These are phyloP conservation scores for Holothuria leucospilota DNA, from an alignment of 53 echinoderm and acorn worm species.

Conservation along the genomic window DNA sequence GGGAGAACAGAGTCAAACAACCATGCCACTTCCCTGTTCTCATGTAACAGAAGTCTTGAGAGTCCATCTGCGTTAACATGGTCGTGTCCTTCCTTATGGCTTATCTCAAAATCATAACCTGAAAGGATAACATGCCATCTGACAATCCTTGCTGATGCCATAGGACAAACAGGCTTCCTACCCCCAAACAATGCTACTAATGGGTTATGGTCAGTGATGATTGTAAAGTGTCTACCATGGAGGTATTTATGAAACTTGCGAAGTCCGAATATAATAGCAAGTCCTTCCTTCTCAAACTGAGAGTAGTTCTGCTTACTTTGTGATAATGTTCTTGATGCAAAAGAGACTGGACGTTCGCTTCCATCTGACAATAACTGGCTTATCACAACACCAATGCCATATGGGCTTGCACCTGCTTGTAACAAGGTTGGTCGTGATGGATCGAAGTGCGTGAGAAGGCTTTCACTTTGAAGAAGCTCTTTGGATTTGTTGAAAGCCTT, in stretches of 20 bases:
- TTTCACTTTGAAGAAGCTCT: conserved; percentile 52
- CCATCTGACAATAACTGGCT: conserved; percentile 61
- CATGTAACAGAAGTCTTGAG: conserved; percentile 48
- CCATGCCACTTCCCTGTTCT: conserved; percentile 2
- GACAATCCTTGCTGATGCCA: conserved; percentile 53
- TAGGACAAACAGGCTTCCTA: conserved; percentile 39
- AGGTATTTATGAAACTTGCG: conserved; percentile 67
- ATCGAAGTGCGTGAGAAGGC: conserved; percentile 19
- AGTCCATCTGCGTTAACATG: conserved; percentile 69
- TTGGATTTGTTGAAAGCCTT: conserved; percentile 52
- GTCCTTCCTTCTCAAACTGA: conserved; percentile 65
- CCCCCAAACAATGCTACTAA: conserved; percentile 32
- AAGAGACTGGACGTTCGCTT: too few species aligned
- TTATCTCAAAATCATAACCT: conserved; percentile 46
- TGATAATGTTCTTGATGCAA: conserved; percentile 48
- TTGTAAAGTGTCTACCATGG: conserved; percentile 43
- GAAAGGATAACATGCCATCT: conserved; percentile 52
- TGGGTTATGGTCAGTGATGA: conserved; percentile 59
- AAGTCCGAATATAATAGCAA: conserved; percentile 63
- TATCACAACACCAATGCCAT: conserved; percentile 67
- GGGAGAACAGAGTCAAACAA: neutral
- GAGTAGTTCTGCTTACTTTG: conserved; percentile 57
- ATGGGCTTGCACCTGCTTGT: conserved; percentile 68
- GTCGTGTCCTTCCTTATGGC: conserved; percentile 48
- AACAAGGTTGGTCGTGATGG: conserved; percentile 52